A percentile compares a stretch with the other conserved stretches of the same genome.
phyloP scores from a whole-genome alignment of 2,888 invertebrate species.

The Nebria brevicollis region DNA sequence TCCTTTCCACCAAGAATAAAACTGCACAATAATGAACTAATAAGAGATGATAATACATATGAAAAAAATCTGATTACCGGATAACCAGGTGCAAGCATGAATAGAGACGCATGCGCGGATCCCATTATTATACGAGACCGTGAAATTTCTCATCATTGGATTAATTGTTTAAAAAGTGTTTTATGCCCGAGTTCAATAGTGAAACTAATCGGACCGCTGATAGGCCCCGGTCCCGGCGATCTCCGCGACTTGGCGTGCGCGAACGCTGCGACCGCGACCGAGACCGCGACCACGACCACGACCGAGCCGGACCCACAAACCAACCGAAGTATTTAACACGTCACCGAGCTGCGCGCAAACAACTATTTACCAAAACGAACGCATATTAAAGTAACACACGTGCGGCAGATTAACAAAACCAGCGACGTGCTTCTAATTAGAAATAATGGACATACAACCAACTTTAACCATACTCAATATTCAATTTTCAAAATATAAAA shows the following conservation, averaged over 20 bases:
- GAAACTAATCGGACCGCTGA: conserved; percentile 21
- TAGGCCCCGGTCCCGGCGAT: conserved; percentile 4
- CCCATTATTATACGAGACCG: conserved; percentile 50
- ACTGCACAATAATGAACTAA: conserved; percentile 1
- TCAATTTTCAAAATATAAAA: neutral
- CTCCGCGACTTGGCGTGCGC: neutral
- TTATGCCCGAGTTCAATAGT: conserved; percentile 28
- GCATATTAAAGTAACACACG: conserved; percentile 2
- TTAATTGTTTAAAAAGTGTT: conserved; percentile 48
- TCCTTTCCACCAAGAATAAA: neutral
- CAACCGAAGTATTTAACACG: conserved; percentile 11
- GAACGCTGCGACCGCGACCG: neutral
- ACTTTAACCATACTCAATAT: neutral
- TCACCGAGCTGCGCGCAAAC: neutral
- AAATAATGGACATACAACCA: neutral
- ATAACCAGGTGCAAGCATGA: conserved; percentile 29
- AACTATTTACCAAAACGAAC: conserved; percentile 8
- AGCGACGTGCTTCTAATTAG: neutral
- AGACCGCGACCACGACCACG: neutral
- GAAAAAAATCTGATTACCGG: neutral
- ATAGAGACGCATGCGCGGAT: conserved; percentile 34
- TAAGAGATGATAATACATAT: neutral
- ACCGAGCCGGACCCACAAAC: conserved; percentile 13
- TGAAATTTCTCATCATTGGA: conserved; percentile 50
- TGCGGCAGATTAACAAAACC: neutral